A percentile compares a stretch with the other conserved stretches of the same genome.
Conservation (phyloP, 2,888 invertebrate species). For the Pherbina coryleti region DNA sequence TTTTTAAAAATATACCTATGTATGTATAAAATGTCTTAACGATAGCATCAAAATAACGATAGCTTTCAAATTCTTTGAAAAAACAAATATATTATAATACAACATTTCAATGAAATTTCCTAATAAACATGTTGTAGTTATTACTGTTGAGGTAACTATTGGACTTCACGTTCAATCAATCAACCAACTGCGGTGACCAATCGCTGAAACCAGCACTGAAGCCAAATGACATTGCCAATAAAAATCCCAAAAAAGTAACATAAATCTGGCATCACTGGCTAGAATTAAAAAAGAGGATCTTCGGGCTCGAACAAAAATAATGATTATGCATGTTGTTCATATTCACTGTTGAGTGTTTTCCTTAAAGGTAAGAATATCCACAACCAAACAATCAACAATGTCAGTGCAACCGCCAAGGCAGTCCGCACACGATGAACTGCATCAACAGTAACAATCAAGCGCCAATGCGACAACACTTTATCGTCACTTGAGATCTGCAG, state of each 20-base stretch:
- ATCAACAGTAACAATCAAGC: constrained; percentile 41
- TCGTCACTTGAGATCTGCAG: constrained; percentile 59
- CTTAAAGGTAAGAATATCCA: not conserved
- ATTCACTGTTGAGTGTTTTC: not conserved
- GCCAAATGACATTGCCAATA: constrained; percentile 28
- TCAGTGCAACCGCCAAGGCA: not conserved
- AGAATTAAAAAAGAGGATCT: not conserved
- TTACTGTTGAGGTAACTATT: not conserved
- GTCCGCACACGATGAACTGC: not conserved
- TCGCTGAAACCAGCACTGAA: constrained; percentile 19
- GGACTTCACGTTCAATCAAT: constrained; percentile 54
- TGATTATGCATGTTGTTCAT: constrained; percentile 48
- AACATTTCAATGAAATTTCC: not conserved
- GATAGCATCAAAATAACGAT: too few species aligned
- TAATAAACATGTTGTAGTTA: not conserved
- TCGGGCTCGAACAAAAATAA: constrained; percentile 36
- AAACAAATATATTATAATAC: too few species aligned
- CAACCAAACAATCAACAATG: not conserved
- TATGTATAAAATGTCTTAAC: too few species aligned
- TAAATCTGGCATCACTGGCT: not conserved
- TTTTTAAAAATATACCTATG: too few species aligned
- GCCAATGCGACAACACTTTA: constrained; percentile 60
- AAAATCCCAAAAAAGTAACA: constrained; percentile 19
- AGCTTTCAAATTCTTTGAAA: too few species aligned
- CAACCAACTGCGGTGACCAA: constrained; percentile 62